A percentile compares a stretch with the other conserved stretches of the same genome.
These are phyloP conservation scores for Ametastegia equiseti DNA, from an alignment of 2,888 invertebrate species.

Conservation along the genomic window DNA sequence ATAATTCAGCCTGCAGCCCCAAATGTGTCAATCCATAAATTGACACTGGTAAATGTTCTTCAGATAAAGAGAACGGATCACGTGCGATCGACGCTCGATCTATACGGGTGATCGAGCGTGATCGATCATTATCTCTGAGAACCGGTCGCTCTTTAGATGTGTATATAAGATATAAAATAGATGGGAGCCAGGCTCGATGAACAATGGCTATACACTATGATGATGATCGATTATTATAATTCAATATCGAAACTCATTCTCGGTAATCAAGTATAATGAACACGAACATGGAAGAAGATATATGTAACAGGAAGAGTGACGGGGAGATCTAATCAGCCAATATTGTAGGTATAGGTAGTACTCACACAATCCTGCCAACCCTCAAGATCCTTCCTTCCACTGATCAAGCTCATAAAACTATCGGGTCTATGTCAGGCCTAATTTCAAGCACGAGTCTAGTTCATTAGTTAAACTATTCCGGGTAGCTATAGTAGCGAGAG, in stretches of 20 bases:
- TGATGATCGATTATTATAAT: conserved; percentile 52
- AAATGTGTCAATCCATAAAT: too few species aligned
- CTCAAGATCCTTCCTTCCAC: not conserved
- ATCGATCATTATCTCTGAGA: not conserved
- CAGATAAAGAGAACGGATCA: not conserved
- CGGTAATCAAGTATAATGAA: conserved; percentile 53
- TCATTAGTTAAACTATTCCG: conserved; percentile 34
- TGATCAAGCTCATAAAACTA: conserved; percentile 3
- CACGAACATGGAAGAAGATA: conserved; percentile 14
- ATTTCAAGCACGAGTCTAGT: conserved; percentile 21
- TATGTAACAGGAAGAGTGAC: conserved; percentile 30
- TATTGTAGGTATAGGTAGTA: not conserved
- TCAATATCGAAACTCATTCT: conserved; percentile 54
- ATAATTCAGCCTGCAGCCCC: too few species aligned
- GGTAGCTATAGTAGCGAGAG: not conserved
- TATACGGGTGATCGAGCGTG: not conserved
- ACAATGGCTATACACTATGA: conserved; percentile 37
- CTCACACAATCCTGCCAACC: not conserved
- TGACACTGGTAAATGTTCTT: not conserved
- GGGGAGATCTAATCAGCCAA: conserved; percentile 47
- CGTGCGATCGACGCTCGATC: not conserved
- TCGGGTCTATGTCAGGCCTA: not conserved
- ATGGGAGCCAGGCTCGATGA: conserved; percentile 14
- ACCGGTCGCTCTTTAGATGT: conserved; percentile 7
- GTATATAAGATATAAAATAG: not conserved